A percentile compares a stretch with the other conserved stretches of the same genome.
Conservation (phyloP, 2,888 invertebrate genomes). For the Agriopis aurantiaria region DNA sequence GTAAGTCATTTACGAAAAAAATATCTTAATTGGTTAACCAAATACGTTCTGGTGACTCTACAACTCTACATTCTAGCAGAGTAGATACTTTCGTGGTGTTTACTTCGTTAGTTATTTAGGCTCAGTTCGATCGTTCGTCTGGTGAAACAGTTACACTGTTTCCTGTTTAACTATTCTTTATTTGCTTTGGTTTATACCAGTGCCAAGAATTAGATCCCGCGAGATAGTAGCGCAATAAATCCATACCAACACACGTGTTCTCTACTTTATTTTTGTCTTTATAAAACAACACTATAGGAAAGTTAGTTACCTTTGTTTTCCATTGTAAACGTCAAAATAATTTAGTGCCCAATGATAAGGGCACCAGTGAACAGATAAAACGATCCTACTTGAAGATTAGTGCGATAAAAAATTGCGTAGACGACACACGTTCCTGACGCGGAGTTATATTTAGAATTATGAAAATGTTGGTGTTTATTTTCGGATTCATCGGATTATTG, state of each 20-base stretch:
- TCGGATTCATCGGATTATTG: slow-evolving; percentile 60
- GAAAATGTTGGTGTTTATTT: slow-evolving; percentile 65
- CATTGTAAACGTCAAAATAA: slow-evolving; percentile 67
- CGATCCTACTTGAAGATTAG: slow-evolving; percentile 67
- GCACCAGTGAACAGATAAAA: slow-evolving; percentile 66
- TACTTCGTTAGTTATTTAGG: slow-evolving; percentile 4
- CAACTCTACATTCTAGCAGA: slow-evolving; percentile 3
- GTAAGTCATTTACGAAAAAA: slow-evolving; percentile 19
- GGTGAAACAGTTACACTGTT: neutral
- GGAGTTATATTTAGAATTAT: slow-evolving; percentile 51
- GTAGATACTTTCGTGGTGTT: slow-evolving; percentile 3
- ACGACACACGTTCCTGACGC: slow-evolving; percentile 52
- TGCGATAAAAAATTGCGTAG: slow-evolving; percentile 65
- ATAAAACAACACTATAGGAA: slow-evolving; percentile 20
- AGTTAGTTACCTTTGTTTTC: slow-evolving; percentile 56
- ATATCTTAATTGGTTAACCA: slow-evolving; percentile 22
- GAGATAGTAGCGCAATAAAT: slow-evolving; percentile 29
- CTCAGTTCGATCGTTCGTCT: neutral
- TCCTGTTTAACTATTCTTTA: slow-evolving; percentile 15
- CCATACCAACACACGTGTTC: slow-evolving; percentile 45
- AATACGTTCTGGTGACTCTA: slow-evolving; percentile 18
- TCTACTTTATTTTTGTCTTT: slow-evolving; percentile 60
- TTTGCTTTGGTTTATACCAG: slow-evolving; percentile 24
- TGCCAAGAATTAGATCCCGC: slow-evolving; percentile 50
- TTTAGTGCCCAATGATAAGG: slow-evolving; percentile 74